Evolutionary conservation across 2,797 vertebrate species (phyloP), one percentile per base, ranked within the genome.

Genomic region (Gastrophryne carolinensis): DNA sequence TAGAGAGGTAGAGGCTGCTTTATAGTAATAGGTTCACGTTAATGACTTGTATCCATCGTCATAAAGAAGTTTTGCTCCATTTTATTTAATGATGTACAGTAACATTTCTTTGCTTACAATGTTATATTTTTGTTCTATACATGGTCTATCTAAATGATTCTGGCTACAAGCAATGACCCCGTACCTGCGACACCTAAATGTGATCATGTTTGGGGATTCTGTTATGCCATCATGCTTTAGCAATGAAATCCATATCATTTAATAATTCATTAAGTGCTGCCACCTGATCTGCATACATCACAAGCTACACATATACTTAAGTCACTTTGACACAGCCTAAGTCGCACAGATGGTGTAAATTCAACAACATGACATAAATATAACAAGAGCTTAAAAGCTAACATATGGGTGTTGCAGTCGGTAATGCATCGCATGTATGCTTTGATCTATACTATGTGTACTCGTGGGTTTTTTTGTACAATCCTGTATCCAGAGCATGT

Each of bases 361-460:
- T 26, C 15, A 29, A 30, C 27, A 56, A 56, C n/a, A 56, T 56
- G 53, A 32, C 53, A 54, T 54, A 27, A 27, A 54, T 29, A 54
- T n/a, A 27, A n/a, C 2, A 19, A 17, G 53, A 56, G 53, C 13
- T 17, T 34, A 66, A 66, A 66, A 66, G 49, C 6, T 29, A 66
- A 34, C 63, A 66, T 66, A 66, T 66, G 63, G 63, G 44, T 24
- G 11, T 52, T 66, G 44, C 41, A 49, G n/a, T 32, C 21, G 19
- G 5, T 50, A 30, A 15, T 56, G 5, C 26, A 56, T 13, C 29
- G 26, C 29, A n/a, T 24, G 30, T 5, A 56, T 15, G 5, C 15
- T 29, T 56, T 29, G 7, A 54, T n/a, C 5, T 5, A 8, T 27
- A 54, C 3, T 17, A 27, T 30, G 27, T 27, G 29, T 54, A n/a